Percentiles rank a stretch among this genome's conserved stretches.
phyloP scores from a whole-genome alignment of 2,113 vertebrate species.

The Hemicordylus capensis region DNA sequence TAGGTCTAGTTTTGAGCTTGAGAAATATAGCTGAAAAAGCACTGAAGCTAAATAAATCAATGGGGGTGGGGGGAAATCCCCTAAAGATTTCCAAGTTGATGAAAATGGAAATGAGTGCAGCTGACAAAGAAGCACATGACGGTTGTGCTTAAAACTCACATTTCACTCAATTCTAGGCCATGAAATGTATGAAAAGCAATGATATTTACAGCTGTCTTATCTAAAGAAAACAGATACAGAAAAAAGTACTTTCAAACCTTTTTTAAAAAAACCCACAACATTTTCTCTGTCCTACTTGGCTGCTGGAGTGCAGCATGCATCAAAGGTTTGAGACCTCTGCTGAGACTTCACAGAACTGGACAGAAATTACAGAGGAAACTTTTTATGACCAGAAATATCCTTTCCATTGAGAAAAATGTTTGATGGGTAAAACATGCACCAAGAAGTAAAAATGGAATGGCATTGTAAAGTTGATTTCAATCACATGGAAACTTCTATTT shows the following conservation, averaged over 20 bases:
- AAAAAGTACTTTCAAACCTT: background rate
- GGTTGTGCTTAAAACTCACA: background rate
- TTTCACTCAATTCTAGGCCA: slow-evolving; percentile 41
- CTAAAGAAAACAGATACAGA: slow-evolving; percentile 27
- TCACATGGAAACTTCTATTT: background rate
- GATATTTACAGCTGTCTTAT: slow-evolving; percentile 19
- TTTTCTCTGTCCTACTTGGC: background rate
- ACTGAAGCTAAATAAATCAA: slow-evolving; percentile 33
- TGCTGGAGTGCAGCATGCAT: slow-evolving; percentile 8
- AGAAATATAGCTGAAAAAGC: slow-evolving; percentile 28
- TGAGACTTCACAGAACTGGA: background rate
- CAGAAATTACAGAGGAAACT: background rate
- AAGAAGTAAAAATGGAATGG: background rate
- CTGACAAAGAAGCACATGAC: slow-evolving; percentile 12
- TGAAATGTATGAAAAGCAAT: slow-evolving; percentile 9
- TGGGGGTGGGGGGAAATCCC: background rate
- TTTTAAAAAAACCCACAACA: background rate
- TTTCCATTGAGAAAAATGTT: slow-evolving; percentile 12
- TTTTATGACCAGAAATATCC: background rate
- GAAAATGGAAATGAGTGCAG: slow-evolving; percentile 26
- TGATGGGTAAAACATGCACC: background rate
- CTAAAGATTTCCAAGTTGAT: slow-evolving; percentile 28
- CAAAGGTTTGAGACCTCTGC: background rate
- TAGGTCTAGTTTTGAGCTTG: background rate
- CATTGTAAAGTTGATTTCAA: background rate